These are phyloP conservation scores for Polypterus bichir DNA, from an alignment of 2,113 vertebrate genomes.

Conservation along the genomic window DNA sequence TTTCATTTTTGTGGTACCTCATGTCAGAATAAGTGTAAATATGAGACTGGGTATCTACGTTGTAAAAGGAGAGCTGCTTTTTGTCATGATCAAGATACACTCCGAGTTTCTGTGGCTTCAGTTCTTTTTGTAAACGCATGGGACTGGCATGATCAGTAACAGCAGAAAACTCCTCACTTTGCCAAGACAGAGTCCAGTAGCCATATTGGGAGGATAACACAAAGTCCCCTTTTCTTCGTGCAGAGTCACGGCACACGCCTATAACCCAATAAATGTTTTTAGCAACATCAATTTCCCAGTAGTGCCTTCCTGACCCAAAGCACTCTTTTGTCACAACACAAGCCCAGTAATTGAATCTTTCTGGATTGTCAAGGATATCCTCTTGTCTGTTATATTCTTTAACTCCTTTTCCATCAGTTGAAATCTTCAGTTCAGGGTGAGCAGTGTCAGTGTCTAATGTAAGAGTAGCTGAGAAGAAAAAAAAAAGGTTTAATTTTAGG, in stretches of 20 bases:
- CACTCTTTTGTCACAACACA: slow-evolving; percentile 7
- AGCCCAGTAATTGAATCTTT: slow-evolving; percentile 9
- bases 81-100: slow-evolving; percentile 1
- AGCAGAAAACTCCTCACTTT: background rate
- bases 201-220: slow-evolving; percentile 1
- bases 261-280: slow-evolving; percentile 9
- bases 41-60: background rate
- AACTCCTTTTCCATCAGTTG: background rate
- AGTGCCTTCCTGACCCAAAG: slow-evolving; percentile 14
- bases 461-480: slow-evolving; percentile 7
- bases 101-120: background rate
- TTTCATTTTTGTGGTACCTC: too few species aligned
- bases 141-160: background rate
- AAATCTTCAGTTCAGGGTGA: slow-evolving; percentile 4
- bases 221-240: slow-evolving; percentile 8
- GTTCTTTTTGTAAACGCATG: background rate
- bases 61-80: background rate
- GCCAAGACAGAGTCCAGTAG: slow-evolving; percentile 9
- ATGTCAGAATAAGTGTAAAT: background rate
- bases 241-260: slow-evolving; percentile 9
- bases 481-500: background rate
- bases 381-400: background rate
- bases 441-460: slow-evolving; percentile 11
- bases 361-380: slow-evolving; percentile 1
- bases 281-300: slow-evolving; percentile 12